Conservation (phyloP, 2,888 invertebrate genomes). For the Mimas tiliae region DNA sequence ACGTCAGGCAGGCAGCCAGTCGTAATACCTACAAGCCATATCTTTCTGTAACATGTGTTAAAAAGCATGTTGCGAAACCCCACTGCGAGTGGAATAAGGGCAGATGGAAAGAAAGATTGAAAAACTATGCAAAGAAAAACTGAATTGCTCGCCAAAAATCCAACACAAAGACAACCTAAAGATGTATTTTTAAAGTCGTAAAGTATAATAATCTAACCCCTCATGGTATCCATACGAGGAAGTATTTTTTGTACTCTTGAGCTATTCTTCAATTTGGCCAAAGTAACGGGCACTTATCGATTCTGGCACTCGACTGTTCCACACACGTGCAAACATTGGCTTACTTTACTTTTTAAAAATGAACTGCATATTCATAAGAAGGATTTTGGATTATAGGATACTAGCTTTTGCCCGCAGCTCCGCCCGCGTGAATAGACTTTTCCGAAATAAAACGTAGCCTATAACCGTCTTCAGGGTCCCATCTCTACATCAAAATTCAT, state of each 20-base stretch:
- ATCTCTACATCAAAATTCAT: too few species aligned
- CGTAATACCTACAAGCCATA: too few species aligned
- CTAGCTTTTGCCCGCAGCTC: too few species aligned
- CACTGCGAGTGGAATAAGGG: too few species aligned
- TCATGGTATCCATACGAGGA: constrained; percentile 8
- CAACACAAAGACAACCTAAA: not conserved
- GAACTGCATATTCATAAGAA: not conserved
- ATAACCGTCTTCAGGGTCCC: too few species aligned
- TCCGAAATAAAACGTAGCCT: too few species aligned
- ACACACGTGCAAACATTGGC: constrained; percentile 11
- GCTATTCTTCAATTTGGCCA: not conserved
- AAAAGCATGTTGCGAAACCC: too few species aligned
- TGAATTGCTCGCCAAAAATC: not conserved
- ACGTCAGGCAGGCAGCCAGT: too few species aligned
- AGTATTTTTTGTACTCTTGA: constrained; percentile 1
- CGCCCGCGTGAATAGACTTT: too few species aligned
- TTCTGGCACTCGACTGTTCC: constrained; percentile 7
- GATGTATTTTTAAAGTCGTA: constrained; percentile 4
- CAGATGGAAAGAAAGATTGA: too few species aligned
- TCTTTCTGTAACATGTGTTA: too few species aligned
- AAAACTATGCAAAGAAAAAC: not conserved
- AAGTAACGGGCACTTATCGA: constrained; percentile 13
- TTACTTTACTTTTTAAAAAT: not conserved
- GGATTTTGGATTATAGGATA: too few species aligned
- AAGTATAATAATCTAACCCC: constrained; percentile 3